Conservation (phyloP, 2,113 vertebrate genomes). For the Notothenia rossii region DNA sequence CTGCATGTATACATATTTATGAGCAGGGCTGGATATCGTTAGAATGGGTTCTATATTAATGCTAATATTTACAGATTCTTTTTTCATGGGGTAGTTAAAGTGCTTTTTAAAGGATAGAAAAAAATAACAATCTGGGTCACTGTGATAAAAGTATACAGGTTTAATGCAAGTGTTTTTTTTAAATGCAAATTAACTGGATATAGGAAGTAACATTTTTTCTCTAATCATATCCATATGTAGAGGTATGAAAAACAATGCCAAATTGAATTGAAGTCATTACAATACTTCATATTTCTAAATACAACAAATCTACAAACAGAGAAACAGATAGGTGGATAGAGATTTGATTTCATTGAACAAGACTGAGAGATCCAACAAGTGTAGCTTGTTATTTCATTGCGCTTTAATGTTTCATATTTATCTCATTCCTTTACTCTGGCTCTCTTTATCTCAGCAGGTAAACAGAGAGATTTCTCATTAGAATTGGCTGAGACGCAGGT, state of each 20-base stretch:
- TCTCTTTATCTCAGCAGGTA: background rate
- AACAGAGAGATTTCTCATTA: slow-evolving; percentile 61
- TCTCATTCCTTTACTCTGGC: slow-evolving; percentile 17
- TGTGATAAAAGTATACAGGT: no score
- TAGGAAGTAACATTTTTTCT: no score
- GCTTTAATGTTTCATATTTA: slow-evolving; percentile 17
- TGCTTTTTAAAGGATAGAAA: no score
- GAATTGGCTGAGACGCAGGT: slow-evolving; percentile 62
- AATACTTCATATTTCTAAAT: background rate
- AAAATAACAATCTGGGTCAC: no score
- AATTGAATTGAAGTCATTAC: background rate
- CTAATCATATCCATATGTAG: background rate
- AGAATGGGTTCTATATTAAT: no score
- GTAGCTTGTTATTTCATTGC: slow-evolving; percentile 3
- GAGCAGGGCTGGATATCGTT: background rate
- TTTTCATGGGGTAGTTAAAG: no score
- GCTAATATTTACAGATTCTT: no score
- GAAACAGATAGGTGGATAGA: background rate
- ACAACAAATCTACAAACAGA: background rate
- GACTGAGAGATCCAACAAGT: background rate
- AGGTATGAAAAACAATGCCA: no score
- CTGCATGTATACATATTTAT: background rate
- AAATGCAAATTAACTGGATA: no score
- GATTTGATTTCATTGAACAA: slow-evolving; percentile 3
- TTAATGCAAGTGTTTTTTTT: no score